Percentiles rank a stretch among this genome's conserved stretches.
These are phyloP conservation scores for Myripristis murdjan DNA, from an alignment of 2,797 vertebrate species.

Conservation along the genomic window DNA sequence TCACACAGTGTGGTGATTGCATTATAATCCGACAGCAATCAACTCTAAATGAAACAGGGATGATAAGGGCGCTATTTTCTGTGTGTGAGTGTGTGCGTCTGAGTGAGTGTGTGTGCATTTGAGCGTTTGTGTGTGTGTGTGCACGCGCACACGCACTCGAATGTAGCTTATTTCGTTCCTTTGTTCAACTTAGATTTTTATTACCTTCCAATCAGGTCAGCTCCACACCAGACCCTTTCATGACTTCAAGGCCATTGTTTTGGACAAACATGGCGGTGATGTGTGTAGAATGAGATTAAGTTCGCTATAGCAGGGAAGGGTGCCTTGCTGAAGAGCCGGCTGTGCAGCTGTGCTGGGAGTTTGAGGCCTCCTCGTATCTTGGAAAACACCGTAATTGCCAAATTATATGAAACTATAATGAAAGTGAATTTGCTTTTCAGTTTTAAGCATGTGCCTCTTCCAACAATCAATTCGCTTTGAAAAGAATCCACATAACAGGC, in stretches of 20 bases:
- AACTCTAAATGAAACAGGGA: slow-evolving; percentile 99
- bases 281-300: slow-evolving; percentile 83
- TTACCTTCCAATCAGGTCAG: slow-evolving; percentile 98
- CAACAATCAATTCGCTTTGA: slow-evolving; percentile 2
- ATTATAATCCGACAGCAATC: slow-evolving; percentile 99
- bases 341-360: slow-evolving; percentile 28
- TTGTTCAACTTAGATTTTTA: slow-evolving; percentile 96
- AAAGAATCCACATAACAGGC: background rate
- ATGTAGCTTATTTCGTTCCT: slow-evolving; percentile 83
- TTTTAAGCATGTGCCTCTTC: slow-evolving; percentile 7
- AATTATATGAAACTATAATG: background rate
- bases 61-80: slow-evolving; percentile 99
- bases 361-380: slow-evolving; percentile 23
- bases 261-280: slow-evolving; percentile 91
- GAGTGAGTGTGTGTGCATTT: slow-evolving; percentile 44
- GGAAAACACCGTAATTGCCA: slow-evolving; percentile 25
- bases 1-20: slow-evolving; percentile 99
- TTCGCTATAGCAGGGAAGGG: slow-evolving; percentile 73
- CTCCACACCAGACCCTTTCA: slow-evolving; percentile 91
- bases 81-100: slow-evolving; percentile 60
- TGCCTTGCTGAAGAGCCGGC: slow-evolving; percentile 66
- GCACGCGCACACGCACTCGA: slow-evolving; percentile 44
- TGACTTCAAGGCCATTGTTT: slow-evolving; percentile 90
- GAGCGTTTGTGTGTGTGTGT: slow-evolving; percentile 32
- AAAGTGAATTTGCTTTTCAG: slow-evolving; percentile 39